Conservation (phyloP, 2,113 vertebrate genomes). For the Coryphaenoides rupestris region DNA sequence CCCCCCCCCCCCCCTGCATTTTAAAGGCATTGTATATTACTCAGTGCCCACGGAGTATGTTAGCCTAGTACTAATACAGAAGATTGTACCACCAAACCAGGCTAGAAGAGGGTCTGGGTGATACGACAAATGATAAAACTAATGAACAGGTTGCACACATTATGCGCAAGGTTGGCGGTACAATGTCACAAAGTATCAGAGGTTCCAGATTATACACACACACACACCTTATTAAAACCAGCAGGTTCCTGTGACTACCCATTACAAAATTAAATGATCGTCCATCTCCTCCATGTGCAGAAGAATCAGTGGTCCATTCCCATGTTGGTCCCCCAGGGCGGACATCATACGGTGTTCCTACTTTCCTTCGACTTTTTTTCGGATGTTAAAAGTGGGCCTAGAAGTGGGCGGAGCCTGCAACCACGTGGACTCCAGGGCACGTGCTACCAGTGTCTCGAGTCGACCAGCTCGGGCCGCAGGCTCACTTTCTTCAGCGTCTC, state of each 20-base stretch:
- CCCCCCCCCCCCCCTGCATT: no score
- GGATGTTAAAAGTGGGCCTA: background rate
- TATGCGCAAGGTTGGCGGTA: background rate
- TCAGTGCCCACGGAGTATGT: no score
- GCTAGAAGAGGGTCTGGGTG: no score
- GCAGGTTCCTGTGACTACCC: background rate
- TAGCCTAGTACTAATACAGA: no score
- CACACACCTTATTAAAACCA: background rate
- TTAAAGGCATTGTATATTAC: no score
- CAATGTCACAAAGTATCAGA: background rate
- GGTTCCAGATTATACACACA: background rate
- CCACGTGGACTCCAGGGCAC: background rate
- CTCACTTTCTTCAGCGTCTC: constrained; percentile 96
- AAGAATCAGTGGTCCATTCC: constrained; percentile 1
- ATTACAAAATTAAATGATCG: background rate
- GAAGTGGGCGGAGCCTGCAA: background rate
- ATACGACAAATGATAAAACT: no score
- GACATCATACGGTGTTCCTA: constrained; percentile 8
- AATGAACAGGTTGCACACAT: background rate
- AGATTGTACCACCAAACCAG: no score
- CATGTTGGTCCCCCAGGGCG: constrained; percentile 20
- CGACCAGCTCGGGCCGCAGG: constrained; percentile 88
- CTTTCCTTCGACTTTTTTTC: background rate
- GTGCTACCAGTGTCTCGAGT: constrained; percentile 90
- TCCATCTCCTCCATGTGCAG: background rate